Evolutionary conservation across 2,888 invertebrate genomes (phyloP).

Genomic region (Phyto melanocephala): DNA sequence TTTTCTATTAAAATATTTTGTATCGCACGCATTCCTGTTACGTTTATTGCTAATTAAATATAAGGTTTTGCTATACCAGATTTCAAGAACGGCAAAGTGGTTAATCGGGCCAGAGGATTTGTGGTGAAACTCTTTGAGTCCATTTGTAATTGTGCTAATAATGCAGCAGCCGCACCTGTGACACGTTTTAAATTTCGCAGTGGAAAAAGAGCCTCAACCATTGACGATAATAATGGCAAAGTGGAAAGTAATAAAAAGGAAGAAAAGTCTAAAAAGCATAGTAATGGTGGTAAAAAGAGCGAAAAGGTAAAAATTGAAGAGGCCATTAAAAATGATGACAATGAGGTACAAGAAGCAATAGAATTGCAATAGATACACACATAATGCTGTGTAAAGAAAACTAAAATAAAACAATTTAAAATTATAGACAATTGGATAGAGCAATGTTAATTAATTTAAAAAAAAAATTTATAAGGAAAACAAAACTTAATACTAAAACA

Average conservation of each 20-base stretch:
- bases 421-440: slow-evolving; percentile 39
- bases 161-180: slow-evolving; percentile 81
- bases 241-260: slow-evolving; percentile 36
- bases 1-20: slow-evolving; percentile 2
- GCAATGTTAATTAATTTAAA: slow-evolving; percentile 15
- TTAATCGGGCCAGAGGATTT: slow-evolving; percentile 82
- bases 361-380: slow-evolving; percentile 47
- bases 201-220: slow-evolving; percentile 71
- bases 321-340: slow-evolving; percentile 47
- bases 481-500: neutral
- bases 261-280: slow-evolving; percentile 49
- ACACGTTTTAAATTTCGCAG: slow-evolving; percentile 74
- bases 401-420: neutral
- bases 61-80: slow-evolving; percentile 77
- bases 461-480: neutral
- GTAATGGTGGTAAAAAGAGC: slow-evolving; percentile 48
- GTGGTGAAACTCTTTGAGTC: slow-evolving; percentile 83
- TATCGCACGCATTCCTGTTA: slow-evolving; percentile 17
- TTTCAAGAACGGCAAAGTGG: slow-evolving; percentile 81
- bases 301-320: slow-evolving; percentile 59
- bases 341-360: slow-evolving; percentile 58
- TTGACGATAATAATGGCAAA: slow-evolving; percentile 52
- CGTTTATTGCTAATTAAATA: slow-evolving; percentile 41
- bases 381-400: neutral
- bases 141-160: slow-evolving; percentile 83